Base-by-base conservation (phyloP, 2,797 vertebrate genomes). In the Arnoldichthys spilopterus region DNA sequence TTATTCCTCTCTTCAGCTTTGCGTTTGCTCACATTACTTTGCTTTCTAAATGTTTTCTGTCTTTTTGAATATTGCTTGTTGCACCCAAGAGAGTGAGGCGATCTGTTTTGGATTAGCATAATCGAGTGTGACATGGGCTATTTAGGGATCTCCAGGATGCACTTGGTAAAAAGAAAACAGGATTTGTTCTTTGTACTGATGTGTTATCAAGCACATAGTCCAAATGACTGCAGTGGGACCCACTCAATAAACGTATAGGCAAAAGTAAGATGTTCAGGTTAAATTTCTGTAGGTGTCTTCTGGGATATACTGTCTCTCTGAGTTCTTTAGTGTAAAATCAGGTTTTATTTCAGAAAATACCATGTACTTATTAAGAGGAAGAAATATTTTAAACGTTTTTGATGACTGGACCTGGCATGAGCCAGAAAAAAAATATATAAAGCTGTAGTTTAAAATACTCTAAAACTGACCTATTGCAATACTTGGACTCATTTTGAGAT, bases 41-140 rank as follows among this genome's bases (percentile, higher is more conserved):
- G 8, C 51, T 40, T 16, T 22, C 16, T 28, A 2, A 2, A 4
- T 58, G 72, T 58, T 40, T 13, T 53, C 1, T 3, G 49, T 40
- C 40, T 15, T 71, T 45, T 70, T 69, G 54, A 24, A 32, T 58
- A 49, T 70, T 64, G 37, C 34, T 74, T 32, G 69, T 47, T 80
- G 73, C 67, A 73, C 59, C 59, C 72, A 79, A 86, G 83, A 82
- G 22, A 59, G 86, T 79, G 84, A 86, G 83, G 64, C 58, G 18
- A 53, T 45, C 74, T 86, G 83, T 85, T 82, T 84, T 76, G 87
- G 86, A 86, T 89, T 88, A 89, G 84, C 83, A 89, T 86, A 90
- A 90, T 92, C 86, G 86, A 78, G 85, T 83, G 83, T 88, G 89
- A 56, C 87, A 75, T 79, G 83, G 87, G 89, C 91, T 90, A 91